Evolutionary conservation across 2,888 invertebrate genomes (phyloP), one percentile per base, ranked within the genome.

Genomic region (Tiliacea citrago): DNA sequence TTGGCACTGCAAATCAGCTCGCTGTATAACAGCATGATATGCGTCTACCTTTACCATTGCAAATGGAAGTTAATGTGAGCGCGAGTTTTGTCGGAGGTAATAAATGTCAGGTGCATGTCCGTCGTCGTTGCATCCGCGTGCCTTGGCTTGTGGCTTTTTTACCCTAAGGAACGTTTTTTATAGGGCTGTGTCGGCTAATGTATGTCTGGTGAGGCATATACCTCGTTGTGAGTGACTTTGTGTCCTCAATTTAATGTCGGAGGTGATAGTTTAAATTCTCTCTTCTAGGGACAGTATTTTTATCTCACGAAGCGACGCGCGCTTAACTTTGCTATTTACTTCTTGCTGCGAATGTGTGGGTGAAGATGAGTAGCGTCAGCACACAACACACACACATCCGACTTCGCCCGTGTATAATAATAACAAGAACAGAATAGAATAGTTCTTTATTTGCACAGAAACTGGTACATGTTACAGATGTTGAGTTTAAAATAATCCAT

Each of bases 81-180:
- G 86, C 88, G 88, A 88, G 88, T 88, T 90, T 89, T 85, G 89
- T 86, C 86, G 87, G 88, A 84, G 87, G 90, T 90, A 91, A 91
- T 92, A 92, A 92, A 90, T 90, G 92, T 90, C 90, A 88, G 86
- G 85, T 86, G 86, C 88, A 91, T 88, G 89, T 91, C 90, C 86
- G 87, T 82, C 82, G 85, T 68, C 73, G 81, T 55, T 81, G 84
- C 77, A 83, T 84, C 81, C 74, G 74, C 80, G 69, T 83, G 73
- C 77, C 79, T 82, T 81, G 63, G 53, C 65, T 62, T 68, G 71
- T n/a, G 71, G 74, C 67, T 79, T 81, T 87, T 86, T 87, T 47
- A 75, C 72, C 77, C 76, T 81, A 84, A 78, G 70, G 62, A 68
- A 73, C 68, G 53, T 70, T 79, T 83, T 79, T 82, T 82, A 81